Percentiles rank a stretch among this genome's conserved stretches.
Conservation (phyloP, 2,888 invertebrate species). For the Octodonta nipae region DNA sequence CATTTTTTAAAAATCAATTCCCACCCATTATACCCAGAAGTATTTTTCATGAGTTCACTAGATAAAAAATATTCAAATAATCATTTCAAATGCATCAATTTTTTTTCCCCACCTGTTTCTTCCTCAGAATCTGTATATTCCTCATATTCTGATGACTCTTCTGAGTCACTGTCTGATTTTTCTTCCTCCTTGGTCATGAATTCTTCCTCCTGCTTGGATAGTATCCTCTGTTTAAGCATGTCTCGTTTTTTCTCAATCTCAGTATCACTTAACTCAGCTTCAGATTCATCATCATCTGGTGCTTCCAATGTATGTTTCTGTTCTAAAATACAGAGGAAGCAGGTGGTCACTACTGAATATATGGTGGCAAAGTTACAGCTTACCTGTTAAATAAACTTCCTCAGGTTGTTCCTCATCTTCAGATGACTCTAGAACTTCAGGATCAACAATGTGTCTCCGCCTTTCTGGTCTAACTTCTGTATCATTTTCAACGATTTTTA, state of each 20-base stretch:
- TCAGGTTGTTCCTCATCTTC: slow-evolving; percentile 41
- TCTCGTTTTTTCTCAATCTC: slow-evolving; percentile 75
- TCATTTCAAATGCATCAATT: slow-evolving; percentile 1
- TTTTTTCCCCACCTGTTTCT: slow-evolving; percentile 50
- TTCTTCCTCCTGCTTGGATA: slow-evolving; percentile 61
- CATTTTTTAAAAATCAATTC: too few species aligned
- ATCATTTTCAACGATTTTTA: slow-evolving; percentile 42
- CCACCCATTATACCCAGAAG: too few species aligned
- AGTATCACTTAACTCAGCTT: slow-evolving; percentile 71
- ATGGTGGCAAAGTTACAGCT: background rate
- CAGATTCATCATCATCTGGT: slow-evolving; percentile 51
- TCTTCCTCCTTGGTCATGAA: slow-evolving; percentile 63
- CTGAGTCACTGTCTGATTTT: slow-evolving; percentile 45
- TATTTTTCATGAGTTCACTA: too few species aligned
- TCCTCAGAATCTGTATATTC: slow-evolving; percentile 81
- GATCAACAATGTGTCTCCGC: slow-evolving; percentile 52
- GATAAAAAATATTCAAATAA: background rate
- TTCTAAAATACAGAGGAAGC: slow-evolving; percentile 20
- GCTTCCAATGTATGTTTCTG: slow-evolving; percentile 35
- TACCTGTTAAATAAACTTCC: slow-evolving; percentile 28
- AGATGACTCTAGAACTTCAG: slow-evolving; percentile 50
- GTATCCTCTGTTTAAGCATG: slow-evolving; percentile 49
- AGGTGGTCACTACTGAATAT: too few species aligned
- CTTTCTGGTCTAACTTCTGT: slow-evolving; percentile 43
- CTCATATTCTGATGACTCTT: slow-evolving; percentile 68